These are phyloP conservation scores for Myotis pilosus DNA, from an alignment of 2,797 vertebrate species.

Conservation along the genomic window DNA sequence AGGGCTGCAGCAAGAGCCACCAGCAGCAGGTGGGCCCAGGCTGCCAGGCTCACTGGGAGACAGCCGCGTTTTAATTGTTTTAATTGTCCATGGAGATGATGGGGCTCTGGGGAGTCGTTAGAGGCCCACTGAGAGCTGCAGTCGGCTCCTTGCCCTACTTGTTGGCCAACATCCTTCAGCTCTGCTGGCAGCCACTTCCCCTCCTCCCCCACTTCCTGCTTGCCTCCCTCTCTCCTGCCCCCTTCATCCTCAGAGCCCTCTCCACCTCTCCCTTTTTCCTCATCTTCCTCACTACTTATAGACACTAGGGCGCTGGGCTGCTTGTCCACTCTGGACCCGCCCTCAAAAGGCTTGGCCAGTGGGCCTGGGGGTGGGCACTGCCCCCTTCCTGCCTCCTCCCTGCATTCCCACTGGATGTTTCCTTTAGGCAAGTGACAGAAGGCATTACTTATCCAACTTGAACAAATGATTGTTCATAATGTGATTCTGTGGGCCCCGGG, in stretches of 20 bases:
- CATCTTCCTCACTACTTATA: not conserved
- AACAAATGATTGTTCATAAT: not conserved
- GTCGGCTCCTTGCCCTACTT: conserved; percentile 50
- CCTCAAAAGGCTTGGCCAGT: not conserved
- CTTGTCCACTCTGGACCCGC: not conserved
- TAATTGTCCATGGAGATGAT: conserved; percentile 66
- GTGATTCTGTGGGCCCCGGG: not conserved
- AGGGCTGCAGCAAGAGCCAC: not conserved
- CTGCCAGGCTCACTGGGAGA: not conserved
- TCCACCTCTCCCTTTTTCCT: not conserved
- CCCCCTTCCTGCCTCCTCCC: not conserved
- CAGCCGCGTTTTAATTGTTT: conserved; percentile 55
- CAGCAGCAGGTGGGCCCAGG: not conserved
- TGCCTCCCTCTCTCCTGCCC: rapidly evolving
- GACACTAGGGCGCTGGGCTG: not conserved
- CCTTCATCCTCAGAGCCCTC: not conserved
- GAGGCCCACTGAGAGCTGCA: not conserved
- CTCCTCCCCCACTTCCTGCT: not conserved
- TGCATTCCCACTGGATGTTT: not conserved
- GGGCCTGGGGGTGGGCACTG: no score
- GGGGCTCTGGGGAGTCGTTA: conserved; percentile 50
- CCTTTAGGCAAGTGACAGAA: not conserved
- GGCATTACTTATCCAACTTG: not conserved
- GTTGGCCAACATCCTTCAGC: conserved; percentile 41
- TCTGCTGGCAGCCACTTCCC: not conserved